phyloP scores from a whole-genome alignment of 2,113 vertebrate species.

The Pogonocichla stellata region DNA sequence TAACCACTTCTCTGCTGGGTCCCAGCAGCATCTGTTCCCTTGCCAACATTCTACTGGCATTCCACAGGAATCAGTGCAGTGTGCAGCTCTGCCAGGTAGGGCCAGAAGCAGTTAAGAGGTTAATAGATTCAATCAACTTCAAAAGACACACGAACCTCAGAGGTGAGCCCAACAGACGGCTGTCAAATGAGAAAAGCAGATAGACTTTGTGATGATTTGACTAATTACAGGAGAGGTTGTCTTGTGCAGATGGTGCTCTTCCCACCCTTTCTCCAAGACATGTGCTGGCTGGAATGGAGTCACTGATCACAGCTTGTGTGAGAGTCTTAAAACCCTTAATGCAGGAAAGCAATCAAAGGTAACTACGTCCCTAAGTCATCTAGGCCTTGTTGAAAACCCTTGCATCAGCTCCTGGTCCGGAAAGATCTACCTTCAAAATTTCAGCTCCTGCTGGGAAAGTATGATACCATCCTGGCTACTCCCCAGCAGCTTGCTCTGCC shows the following conservation, averaged over 20 bases:
- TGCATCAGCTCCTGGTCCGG: not conserved
- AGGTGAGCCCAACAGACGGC: not conserved
- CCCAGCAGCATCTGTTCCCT: constrained; percentile 35
- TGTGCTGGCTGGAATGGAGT: not conserved
- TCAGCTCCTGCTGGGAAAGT: not conserved
- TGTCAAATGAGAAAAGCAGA: constrained; percentile 42
- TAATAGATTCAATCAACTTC: constrained; percentile 28
- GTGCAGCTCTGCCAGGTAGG: not conserved
- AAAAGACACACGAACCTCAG: not conserved
- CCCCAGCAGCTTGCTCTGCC: not conserved
- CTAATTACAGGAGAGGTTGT: not conserved
- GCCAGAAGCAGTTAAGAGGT: constrained; percentile 40
- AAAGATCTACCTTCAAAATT: not conserved
- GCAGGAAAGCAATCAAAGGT: not conserved
- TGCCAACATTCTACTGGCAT: constrained; percentile 54
- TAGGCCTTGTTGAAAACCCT: not conserved
- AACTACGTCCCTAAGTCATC: not conserved
- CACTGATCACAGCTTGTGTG: not conserved
- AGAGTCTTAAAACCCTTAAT: not conserved
- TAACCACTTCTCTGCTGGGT: constrained; percentile 61
- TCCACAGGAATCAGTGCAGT: not conserved
- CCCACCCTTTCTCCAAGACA: not conserved
- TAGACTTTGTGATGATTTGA: constrained; percentile 21
- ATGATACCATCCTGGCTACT: not conserved
- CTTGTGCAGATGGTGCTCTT: not conserved